phyloP scores from a whole-genome alignment of 2,113 vertebrate species.

The Trochalopteron elliotii region DNA sequence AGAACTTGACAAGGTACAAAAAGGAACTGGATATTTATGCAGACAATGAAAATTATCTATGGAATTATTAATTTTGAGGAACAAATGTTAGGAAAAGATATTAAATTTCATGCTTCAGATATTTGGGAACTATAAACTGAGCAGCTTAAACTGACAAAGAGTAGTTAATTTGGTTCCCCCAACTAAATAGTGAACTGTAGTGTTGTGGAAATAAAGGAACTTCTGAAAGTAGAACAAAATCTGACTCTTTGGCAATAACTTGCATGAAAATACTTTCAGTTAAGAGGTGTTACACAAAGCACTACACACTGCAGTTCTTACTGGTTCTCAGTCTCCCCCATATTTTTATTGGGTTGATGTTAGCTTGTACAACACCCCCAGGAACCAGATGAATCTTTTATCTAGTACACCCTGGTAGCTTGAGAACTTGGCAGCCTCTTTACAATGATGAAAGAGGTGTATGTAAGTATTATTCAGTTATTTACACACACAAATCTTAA shows the following conservation, averaged over 20 bases:
- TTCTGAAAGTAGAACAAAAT: constrained; percentile 5
- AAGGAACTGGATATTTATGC: neutral
- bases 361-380: neutral
- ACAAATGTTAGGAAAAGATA: neutral
- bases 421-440: neutral
- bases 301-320: neutral
- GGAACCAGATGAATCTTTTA: neutral
- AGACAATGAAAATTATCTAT: neutral
- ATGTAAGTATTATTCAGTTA: neutral
- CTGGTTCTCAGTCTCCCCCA: neutral
- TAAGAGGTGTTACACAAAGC: neutral
- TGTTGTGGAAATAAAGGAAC: neutral
- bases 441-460: neutral
- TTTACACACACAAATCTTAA: neutral
- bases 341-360: neutral
- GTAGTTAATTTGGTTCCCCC: neutral
- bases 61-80: neutral
- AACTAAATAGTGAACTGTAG: neutral
- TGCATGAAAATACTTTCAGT: neutral
- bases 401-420: neutral
- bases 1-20: neutral
- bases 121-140: neutral
- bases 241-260: constrained; percentile 13
- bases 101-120: neutral
- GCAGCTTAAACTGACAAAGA: neutral